These are phyloP conservation scores for Orthonevra nobilis DNA, from an alignment of 2,888 invertebrate species.

Conservation along the genomic window DNA sequence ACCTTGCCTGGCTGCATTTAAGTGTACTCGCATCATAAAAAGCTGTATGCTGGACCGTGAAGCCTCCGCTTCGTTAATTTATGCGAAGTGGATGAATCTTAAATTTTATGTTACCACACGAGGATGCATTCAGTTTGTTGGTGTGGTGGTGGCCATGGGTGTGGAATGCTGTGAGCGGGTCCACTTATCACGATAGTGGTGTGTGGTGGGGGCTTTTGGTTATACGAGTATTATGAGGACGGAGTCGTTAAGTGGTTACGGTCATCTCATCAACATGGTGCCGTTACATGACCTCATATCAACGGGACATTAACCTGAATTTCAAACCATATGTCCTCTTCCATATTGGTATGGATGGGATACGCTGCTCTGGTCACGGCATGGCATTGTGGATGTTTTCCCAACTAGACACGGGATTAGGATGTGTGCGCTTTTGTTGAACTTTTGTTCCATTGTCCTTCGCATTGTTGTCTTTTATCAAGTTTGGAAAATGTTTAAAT, in stretches of 20 bases:
- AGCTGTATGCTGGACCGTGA: conserved; percentile 42
- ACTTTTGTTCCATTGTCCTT: not conserved
- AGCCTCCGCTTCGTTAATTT: conserved; percentile 58
- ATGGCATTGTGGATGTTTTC: not conserved
- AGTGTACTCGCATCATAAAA: conserved; percentile 41
- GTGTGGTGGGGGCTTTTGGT: conserved; percentile 24
- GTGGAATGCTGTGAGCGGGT: conserved; percentile 39
- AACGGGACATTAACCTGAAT: conserved; percentile 46
- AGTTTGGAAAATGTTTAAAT: too few relatives aligned
- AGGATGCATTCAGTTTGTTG: conserved; percentile 34
- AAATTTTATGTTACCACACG: conserved; percentile 65
- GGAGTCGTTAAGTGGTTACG: conserved; percentile 62
- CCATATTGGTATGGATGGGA: not conserved
- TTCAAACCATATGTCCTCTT: conserved; percentile 14
- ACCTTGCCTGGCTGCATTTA: conserved; percentile 17
- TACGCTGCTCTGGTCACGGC: conserved; percentile 4
- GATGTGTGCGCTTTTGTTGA: not conserved
- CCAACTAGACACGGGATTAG: conserved; percentile 5
- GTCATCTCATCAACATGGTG: conserved; percentile 68
- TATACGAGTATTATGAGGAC: conserved; percentile 12
- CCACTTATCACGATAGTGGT: conserved; percentile 54
- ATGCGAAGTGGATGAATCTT: conserved; percentile 66
- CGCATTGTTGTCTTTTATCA: not conserved
- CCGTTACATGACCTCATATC: conserved; percentile 70
- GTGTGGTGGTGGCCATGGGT: not conserved